phyloP scores from a whole-genome alignment of 2,113 vertebrate species.

The Paracanthobrama guichenoti region DNA sequence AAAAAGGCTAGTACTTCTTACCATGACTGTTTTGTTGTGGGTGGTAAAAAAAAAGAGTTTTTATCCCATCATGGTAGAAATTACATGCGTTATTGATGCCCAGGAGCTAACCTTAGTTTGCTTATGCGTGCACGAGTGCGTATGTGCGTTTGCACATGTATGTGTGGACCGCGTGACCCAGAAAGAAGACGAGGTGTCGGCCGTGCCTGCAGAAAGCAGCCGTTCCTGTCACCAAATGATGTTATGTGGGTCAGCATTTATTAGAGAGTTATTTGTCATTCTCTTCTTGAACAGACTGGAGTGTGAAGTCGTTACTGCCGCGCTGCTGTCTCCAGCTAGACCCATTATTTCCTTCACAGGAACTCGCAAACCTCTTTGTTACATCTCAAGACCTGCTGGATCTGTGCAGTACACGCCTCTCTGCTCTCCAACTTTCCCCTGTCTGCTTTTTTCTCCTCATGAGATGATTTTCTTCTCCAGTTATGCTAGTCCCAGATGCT shows the following conservation, averaged over 20 bases:
- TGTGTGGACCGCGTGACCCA: constrained; percentile 60
- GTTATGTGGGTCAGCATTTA: constrained; percentile 69
- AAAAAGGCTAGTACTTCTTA: background rate
- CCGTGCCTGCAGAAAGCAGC: constrained; percentile 49
- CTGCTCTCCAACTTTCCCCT: constrained; percentile 37
- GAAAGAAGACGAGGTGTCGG: constrained; percentile 63
- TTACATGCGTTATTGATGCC: constrained; percentile 20
- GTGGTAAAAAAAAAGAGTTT: background rate
- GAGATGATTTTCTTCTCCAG: constrained; percentile 35
- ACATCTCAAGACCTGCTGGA: constrained; percentile 13
- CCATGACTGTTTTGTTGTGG: background rate
- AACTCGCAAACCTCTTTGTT: constrained; percentile 44
- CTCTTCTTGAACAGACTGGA: constrained; percentile 52
- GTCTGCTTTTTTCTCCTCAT: constrained; percentile 32
- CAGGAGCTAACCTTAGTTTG: constrained; percentile 31
- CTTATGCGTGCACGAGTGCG: background rate
- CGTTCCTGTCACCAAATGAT: constrained; percentile 63
- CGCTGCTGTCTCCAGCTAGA: constrained; percentile 50
- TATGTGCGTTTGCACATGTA: background rate
- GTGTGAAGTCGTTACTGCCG: constrained; percentile 46
- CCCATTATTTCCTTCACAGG: constrained; percentile 50
- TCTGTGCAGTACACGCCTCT: constrained; percentile 16
- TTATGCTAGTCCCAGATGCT: constrained; percentile 25
- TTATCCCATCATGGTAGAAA: background rate
- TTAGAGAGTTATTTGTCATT: constrained; percentile 66